Percentiles rank a stretch among this genome's conserved stretches.
phyloP scores from a whole-genome alignment of 2,113 vertebrate genomes.

The Myanophis thanlyinensis region DNA sequence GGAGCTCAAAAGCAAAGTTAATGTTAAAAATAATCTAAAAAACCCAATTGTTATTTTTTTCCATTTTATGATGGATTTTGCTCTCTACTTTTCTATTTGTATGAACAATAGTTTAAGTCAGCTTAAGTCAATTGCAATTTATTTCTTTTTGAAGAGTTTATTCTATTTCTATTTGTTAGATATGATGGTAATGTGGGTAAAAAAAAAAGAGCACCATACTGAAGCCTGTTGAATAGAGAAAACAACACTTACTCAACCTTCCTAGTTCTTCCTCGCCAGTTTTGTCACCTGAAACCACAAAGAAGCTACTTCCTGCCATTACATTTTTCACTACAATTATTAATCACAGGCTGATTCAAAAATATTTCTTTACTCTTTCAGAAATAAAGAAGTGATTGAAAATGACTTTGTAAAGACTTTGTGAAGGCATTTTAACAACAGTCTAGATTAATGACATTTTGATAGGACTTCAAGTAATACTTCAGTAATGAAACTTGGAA shows the following conservation, averaged over 20 bases:
- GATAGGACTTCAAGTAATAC: not conserved
- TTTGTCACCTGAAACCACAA: not conserved
- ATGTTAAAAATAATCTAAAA: not conserved
- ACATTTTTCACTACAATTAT: not conserved
- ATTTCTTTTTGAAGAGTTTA: not conserved
- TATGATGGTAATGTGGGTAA: not conserved
- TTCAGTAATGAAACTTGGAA: not conserved
- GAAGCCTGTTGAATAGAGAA: accelerated
- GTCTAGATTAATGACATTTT: not conserved
- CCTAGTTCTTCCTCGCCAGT: not conserved
- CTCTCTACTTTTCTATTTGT: not conserved
- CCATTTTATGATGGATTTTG: not conserved
- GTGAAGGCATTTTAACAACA: not conserved
- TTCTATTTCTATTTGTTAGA: accelerated
- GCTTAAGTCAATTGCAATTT: not conserved
- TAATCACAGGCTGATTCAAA: not conserved
- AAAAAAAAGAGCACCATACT: not conserved
- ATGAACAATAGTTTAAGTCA: not conserved
- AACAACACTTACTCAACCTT: not conserved
- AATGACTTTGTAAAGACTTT: not conserved
- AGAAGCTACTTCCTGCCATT: conserved; percentile 16
- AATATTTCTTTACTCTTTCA: not conserved
- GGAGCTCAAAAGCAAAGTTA: not conserved
- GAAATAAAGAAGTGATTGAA: not conserved
- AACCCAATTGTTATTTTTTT: not conserved